phyloP scores from a whole-genome alignment of 2,113 vertebrate genomes.

The Spheniscus mendiculus region DNA sequence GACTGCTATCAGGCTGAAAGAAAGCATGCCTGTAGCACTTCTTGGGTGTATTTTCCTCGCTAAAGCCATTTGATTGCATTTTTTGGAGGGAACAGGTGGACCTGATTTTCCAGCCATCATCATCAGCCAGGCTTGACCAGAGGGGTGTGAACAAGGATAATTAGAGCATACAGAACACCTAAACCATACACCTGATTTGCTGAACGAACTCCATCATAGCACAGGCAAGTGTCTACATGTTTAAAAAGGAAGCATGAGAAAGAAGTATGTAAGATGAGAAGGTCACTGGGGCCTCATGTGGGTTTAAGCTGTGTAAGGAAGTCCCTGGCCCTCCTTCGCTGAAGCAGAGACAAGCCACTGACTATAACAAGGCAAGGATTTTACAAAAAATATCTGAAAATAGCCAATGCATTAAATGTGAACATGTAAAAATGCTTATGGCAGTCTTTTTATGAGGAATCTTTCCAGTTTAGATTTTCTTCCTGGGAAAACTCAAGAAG shows the following conservation, averaged over 20 bases:
- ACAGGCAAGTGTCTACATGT: background rate
- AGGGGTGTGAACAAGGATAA: background rate
- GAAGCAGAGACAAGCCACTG: background rate
- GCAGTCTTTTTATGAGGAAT: background rate
- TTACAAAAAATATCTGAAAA: background rate
- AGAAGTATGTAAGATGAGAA: background rate
- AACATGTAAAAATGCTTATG: background rate
- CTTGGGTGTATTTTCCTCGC: background rate
- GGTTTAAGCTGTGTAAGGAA: background rate
- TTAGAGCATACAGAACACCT: background rate
- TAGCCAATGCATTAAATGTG: background rate
- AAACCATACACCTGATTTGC: background rate
- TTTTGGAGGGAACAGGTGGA: background rate
- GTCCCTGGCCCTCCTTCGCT: background rate
- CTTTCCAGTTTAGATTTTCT: background rate
- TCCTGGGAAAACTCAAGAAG: background rate
- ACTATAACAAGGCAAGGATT: background rate
- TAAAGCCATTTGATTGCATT: background rate
- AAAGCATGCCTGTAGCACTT: background rate
- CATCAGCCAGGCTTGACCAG: background rate
- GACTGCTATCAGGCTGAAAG: background rate
- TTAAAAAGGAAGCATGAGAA: background rate
- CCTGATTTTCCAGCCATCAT: background rate
- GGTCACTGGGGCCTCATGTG: background rate
- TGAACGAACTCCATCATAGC: background rate